A percentile compares a stretch with the other conserved stretches of the same genome.
phyloP scores from a whole-genome alignment of 2,888 invertebrate genomes.

The Aelia acuminata region DNA sequence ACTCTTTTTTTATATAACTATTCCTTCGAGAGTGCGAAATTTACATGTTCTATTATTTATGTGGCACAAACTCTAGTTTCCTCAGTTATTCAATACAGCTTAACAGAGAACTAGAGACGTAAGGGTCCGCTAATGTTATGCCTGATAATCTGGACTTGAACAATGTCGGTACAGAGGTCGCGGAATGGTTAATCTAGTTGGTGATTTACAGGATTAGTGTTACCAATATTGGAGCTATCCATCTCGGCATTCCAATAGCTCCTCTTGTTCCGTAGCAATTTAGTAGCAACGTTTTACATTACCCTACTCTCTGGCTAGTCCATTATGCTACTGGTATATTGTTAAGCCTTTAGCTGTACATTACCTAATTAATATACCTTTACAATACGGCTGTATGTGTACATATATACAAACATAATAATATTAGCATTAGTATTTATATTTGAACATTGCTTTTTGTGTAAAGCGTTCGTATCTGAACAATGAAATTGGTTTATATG shows the following conservation, averaged over 20 bases:
- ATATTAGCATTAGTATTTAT: too few species aligned
- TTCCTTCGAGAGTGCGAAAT: too few species aligned
- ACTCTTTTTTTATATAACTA: too few species aligned
- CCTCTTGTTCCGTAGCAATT: not conserved
- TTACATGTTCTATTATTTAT: too few species aligned
- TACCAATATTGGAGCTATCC: not conserved
- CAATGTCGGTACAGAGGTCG: not conserved
- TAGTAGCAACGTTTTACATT: not conserved
- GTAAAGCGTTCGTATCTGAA: too few species aligned
- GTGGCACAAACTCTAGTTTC: too few species aligned
- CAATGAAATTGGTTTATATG: too few species aligned
- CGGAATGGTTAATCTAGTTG: not conserved
- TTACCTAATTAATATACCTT: too few species aligned
- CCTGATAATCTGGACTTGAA: not conserved
- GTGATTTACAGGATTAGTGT: slow-evolving; percentile 26
- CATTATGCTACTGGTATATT: not conserved
- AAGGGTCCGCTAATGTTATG: not conserved
- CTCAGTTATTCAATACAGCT: too few species aligned
- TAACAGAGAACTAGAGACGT: not conserved
- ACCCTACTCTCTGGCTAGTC: not conserved
- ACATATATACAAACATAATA: too few species aligned
- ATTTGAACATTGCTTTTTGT: too few species aligned
- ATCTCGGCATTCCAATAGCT: not conserved
- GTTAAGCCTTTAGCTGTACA: not conserved
- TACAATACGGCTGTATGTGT: too few species aligned